These are phyloP conservation scores for Desmodus rotundus DNA, from an alignment of 2,113 vertebrate species.

Conservation along the genomic window DNA sequence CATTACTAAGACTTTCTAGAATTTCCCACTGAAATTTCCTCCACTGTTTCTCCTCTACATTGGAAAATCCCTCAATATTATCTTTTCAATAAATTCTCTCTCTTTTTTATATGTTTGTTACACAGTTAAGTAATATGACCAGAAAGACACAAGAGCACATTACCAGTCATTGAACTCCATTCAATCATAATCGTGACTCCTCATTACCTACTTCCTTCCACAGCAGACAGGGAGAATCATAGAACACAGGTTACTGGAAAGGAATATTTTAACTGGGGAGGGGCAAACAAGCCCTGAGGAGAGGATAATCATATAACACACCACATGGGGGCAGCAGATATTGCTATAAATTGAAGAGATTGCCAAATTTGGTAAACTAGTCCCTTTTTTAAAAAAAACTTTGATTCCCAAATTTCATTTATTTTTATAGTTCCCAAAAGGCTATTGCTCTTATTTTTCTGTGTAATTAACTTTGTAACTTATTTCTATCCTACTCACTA, in stretches of 20 bases:
- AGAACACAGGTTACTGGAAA: background rate
- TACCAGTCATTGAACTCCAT: background rate
- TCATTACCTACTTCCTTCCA: background rate
- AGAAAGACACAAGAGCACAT: background rate
- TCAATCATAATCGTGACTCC: background rate
- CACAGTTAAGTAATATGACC: background rate
- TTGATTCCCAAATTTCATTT: background rate
- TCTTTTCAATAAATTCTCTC: background rate
- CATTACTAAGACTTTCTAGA: background rate
- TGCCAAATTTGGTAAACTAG: background rate
- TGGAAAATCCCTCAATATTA: background rate
- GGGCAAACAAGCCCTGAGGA: background rate
- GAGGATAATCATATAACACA: background rate
- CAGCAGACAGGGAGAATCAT: background rate
- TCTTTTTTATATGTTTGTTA: background rate
- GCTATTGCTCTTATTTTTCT: background rate
- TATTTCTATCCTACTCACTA: background rate
- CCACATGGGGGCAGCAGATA: constrained; percentile 13
- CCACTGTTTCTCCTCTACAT: background rate
- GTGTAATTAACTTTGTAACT: background rate
- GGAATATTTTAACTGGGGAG: background rate
- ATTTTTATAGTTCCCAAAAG: background rate
- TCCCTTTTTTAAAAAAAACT: background rate
- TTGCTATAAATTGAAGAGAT: background rate
- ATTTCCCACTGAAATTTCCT: background rate